Percentiles rank a stretch among this genome's conserved stretches.
Evolutionary conservation across 1,140 invertebrate genomes (phyloP).

Genomic region (Diorhabda carinulata): DNA sequence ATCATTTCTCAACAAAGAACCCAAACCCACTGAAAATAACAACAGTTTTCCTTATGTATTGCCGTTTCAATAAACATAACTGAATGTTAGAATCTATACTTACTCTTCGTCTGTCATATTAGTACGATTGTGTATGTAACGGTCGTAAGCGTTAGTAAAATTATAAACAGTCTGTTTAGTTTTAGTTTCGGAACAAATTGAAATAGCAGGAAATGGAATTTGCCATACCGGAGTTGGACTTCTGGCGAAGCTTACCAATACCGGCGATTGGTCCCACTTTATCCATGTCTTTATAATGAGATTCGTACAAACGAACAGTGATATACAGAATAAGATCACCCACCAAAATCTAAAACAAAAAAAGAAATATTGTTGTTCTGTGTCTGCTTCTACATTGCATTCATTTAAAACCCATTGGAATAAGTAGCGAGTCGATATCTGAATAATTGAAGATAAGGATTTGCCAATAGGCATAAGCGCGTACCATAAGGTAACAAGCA

Average conservation of each 20-base stretch:
- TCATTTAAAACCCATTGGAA: too few relatives aligned
- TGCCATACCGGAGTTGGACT: constrained; percentile 55
- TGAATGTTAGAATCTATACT: constrained; percentile 33
- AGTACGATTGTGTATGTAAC: constrained; percentile 13
- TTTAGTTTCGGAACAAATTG: constrained; percentile 54
- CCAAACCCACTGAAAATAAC: too few relatives aligned
- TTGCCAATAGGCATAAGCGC: too few relatives aligned
- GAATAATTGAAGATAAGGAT: too few relatives aligned
- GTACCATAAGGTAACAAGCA: too few relatives aligned
- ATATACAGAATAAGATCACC: constrained; percentile 50
- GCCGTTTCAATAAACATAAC: neutral
- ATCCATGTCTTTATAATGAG: constrained; percentile 53
- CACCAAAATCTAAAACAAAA: constrained; percentile 51
- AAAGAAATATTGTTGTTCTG: too few relatives aligned
- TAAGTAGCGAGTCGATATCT: too few relatives aligned
- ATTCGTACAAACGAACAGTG: constrained; percentile 50
- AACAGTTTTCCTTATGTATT: too few relatives aligned
- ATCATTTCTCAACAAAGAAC: too few relatives aligned
- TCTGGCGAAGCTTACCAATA: constrained; percentile 57
- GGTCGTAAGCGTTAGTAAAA: constrained; percentile 45
- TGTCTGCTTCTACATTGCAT: too few relatives aligned
- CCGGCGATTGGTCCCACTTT: constrained; percentile 56
- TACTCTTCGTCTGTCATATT: constrained; percentile 55
- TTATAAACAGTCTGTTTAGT: constrained; percentile 43
- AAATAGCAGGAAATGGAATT: constrained; percentile 57